Base-by-base conservation (phyloP, 1,140 invertebrate species). In the Drosophila oshimai region DNA sequence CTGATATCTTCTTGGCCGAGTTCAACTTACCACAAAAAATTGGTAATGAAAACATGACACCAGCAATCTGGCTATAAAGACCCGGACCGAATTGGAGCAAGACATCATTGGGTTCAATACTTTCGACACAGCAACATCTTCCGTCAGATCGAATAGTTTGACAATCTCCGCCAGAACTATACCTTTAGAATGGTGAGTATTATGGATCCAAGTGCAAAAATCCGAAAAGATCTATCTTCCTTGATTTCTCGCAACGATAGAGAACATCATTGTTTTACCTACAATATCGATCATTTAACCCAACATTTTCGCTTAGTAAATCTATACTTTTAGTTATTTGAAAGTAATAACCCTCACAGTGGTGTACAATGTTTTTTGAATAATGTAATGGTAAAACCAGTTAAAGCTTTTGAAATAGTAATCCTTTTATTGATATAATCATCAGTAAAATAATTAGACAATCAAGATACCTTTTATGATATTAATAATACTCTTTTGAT, bases 101-200 rank as follows among this genome's bases (percentile, higher is more conserved):
- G 36, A 41, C 47, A 89, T 89, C 84, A 89, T 84, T 89, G 73
- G 79, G 73, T 80, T 89, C 76, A 74, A 72, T 89, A 89, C 84
- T 76, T 77, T 61, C 64, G 72, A 70, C 58, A 64, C 49, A 76
- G 72, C 61, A 88, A 83, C 72, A 86, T 64, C 69, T 64, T 65
- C 50, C 49, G 65, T 74, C 71, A 69, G 47, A 44, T 74, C 51
- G 42, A 54, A 33, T 42, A 53, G 53, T 81, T 65, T 33, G 50
- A 6, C 31, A 34, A 33, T 45, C 4, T 49, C 39, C 31, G n/a
- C n/a, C 17, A 69, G 74, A 68, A 67, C 65, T 54, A 29, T 33
- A 75, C 42, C 44, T 46, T 55, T 39, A 84, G 22, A 61, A 84
- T 84, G 80, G 78, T 83, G 10, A 83, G 73, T 74, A 29, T n/a